Evolutionary conservation across 2,797 vertebrate species (phyloP).

Genomic region (Heliangelus exortis): DNA sequence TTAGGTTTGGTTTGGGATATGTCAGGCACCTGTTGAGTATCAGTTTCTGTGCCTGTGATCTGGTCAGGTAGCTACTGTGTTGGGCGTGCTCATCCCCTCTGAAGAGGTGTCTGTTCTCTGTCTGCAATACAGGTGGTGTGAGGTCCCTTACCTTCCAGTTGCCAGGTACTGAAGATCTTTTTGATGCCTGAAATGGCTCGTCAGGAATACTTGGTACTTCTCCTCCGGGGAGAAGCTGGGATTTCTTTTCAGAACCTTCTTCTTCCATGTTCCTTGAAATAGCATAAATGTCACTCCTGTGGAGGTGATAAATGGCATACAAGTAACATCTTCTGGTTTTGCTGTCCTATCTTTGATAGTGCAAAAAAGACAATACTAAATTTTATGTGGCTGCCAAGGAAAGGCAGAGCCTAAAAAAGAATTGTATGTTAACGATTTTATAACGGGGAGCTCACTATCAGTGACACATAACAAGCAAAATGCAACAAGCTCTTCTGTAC

Average conservation of each 20-base stretch:
- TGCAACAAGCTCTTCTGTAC: slow-evolving; percentile 16
- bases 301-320: neutral
- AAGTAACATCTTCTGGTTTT: neutral
- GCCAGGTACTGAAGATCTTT: neutral
- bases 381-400: neutral
- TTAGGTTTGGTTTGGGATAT: neutral
- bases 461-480: neutral
- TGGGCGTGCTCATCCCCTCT: neutral
- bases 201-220: neutral
- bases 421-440: neutral
- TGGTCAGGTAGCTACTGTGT: neutral
- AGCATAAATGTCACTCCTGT: slow-evolving; percentile 82
- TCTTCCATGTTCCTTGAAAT: slow-evolving; percentile 84
- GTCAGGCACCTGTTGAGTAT: neutral
- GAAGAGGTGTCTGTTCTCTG: neutral
- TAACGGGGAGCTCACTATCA: neutral
- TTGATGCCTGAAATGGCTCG: slow-evolving; percentile 35
- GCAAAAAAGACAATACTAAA: neutral
- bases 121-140: neutral
- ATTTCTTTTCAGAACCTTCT: slow-evolving; percentile 67
- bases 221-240: slow-evolving; percentile 73
- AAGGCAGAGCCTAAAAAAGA: neutral
- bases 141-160: slow-evolving; percentile 52
- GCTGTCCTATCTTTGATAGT: neutral
- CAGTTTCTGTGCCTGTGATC: neutral